Base-by-base conservation (phyloP, 2,888 invertebrate species). In the Scaptomyza parva region DNA sequence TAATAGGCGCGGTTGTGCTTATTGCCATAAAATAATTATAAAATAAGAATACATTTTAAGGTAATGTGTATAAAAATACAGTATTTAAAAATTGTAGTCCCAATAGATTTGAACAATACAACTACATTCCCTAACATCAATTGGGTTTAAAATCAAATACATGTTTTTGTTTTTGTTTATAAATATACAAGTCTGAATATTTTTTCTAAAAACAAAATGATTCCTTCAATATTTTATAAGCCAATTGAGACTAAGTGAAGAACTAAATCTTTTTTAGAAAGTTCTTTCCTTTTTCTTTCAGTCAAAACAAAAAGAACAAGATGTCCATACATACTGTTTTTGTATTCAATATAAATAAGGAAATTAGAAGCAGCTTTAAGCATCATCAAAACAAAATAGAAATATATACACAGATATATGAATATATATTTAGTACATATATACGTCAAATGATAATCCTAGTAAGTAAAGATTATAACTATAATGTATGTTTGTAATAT, bases 371-470 rank as follows among this genome's bases (percentile, higher is more conserved):
- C 48, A 62, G 50, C 41, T 37, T 51, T 39, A 28, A n/a, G 11
- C 30, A 54, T 64, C n/a, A 51, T 26, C 53, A 54, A 44, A 26
- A 57, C 22, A 70, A 59, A 44, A 14, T 1, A 47, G n/a, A 30
- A 28, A 30, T 47, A 17, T 58, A 54, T 51, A 37, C 22, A 53
- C 30, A 62, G 18, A 30, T 60, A 51, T 26, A 57, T 37, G 33
- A 50, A n/a, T 43, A 53, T 24, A 20, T 63, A 66, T 52, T 7
- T n/a, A n/a, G n/a, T 24, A 24, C 24, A 24, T 52, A 54, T 60
- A 47, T 60, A 64, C 52, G 57, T 61, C 26, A 79, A 69, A 80
- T 61, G 44, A 81, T 71, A 72, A 76, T 30, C 71, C 71, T 59
- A 54, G 35, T 48, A 52, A 44, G 40, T 53, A 63, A 60, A 66